Evolutionary conservation across 2,113 vertebrate genomes (phyloP).

Genomic region (Melanerpes formicivorus): DNA sequence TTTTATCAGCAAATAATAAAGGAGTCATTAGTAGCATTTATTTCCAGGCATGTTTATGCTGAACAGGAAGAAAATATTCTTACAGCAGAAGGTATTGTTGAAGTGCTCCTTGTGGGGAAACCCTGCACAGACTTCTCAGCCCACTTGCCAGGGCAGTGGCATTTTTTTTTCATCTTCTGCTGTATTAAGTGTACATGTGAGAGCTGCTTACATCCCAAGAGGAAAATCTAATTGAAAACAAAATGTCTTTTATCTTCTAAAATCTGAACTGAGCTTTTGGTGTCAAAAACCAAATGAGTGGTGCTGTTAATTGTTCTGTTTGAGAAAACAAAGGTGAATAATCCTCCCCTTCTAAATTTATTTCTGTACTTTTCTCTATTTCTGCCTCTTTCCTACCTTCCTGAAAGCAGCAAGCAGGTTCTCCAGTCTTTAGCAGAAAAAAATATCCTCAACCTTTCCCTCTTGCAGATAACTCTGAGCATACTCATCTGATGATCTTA

Average conservation of each 20-base stretch:
- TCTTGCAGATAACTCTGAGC: neutral
- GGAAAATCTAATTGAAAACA: neutral
- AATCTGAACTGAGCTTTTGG: neutral
- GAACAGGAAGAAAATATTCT: conserved; percentile 14
- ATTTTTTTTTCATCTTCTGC: neutral
- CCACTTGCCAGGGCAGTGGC: neutral
- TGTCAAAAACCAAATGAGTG: neutral
- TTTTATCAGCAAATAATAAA: neutral
- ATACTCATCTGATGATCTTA: neutral
- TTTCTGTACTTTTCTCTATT: neutral
- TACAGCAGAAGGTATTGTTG: neutral
- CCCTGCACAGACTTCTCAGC: neutral
- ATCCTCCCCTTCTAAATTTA: neutral
- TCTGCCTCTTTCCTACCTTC: neutral
- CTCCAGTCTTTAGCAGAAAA: neutral
- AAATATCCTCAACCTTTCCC: neutral
- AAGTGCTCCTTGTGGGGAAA: neutral
- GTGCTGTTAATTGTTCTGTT: neutral
- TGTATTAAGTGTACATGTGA: neutral
- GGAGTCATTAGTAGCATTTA: neutral
- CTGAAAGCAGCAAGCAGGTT: neutral
- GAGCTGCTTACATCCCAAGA: neutral
- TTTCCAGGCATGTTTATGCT: neutral
- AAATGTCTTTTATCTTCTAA: neutral
- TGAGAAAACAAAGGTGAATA: conserved; percentile 28